These are phyloP conservation scores for Drosophila suboccidentalis DNA, from an alignment of 2,888 invertebrate species.

Conservation along the genomic window DNA sequence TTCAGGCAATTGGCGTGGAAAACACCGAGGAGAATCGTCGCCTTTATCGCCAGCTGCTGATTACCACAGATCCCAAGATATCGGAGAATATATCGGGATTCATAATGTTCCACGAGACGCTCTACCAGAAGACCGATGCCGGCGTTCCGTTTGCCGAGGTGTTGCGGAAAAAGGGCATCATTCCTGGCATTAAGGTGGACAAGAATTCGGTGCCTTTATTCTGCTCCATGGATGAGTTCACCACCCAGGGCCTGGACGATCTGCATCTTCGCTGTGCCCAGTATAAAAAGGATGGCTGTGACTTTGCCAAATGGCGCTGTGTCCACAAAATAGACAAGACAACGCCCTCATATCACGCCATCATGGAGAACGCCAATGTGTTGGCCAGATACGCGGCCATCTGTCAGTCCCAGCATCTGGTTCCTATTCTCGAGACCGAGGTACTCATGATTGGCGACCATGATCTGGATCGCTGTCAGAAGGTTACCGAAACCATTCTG, in stretches of 20 bases:
- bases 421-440: conserved; percentile 99
- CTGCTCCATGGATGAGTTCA: conserved; percentile 97
- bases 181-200: conserved; percentile 99
- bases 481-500: conserved; percentile 97
- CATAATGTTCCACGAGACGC: conserved; percentile 98
- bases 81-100: conserved; percentile 97
- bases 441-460: conserved; percentile 98
- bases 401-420: conserved; percentile 97
- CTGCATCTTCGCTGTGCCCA: conserved; percentile 96
- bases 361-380: conserved; percentile 97
- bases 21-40: conserved; percentile 97
- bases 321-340: conserved; percentile 96
- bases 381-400: conserved; percentile 98
- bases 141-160: conserved; percentile 93
- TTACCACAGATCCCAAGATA: conserved; percentile 91
- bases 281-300: conserved; percentile 98
- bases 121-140: conserved; percentile 98
- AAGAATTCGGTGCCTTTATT: conserved; percentile 97
- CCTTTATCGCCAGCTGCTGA: conserved; percentile 94
- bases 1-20: conserved; percentile 93
- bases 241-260: conserved; percentile 98
- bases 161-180: conserved; percentile 94
- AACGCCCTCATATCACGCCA: conserved; percentile 95
- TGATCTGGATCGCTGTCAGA: conserved; percentile 95
- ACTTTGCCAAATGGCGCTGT: conserved; percentile 99